Evolutionary conservation across 2,797 vertebrate genomes (phyloP).

Genomic region (Mastacembelus armatus): DNA sequence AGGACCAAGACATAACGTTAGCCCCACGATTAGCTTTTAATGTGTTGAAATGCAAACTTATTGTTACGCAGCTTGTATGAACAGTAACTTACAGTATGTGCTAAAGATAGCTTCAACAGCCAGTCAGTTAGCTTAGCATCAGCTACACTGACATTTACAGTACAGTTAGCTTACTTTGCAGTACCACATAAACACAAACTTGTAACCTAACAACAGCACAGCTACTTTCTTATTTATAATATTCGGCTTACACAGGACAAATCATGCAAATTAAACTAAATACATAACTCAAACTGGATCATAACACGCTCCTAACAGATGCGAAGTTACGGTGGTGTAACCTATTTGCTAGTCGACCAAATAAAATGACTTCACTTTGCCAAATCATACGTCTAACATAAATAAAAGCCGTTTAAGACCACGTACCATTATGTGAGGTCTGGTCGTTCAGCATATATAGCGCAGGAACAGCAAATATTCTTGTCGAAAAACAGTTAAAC

Average conservation of each 20-base stretch:
- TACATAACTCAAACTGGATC: neutral
- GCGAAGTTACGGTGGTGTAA: neutral
- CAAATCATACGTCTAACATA: neutral
- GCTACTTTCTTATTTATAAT: too few relatives aligned
- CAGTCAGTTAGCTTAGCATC: conserved; percentile 23
- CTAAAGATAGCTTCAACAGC: neutral
- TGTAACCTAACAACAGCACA: fast-evolving
- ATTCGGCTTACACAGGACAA: neutral
- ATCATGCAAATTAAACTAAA: neutral
- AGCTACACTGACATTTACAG: neutral
- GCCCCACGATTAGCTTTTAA: too few relatives aligned
- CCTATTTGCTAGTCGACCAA: neutral
- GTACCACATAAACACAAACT: too few relatives aligned
- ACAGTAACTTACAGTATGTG: neutral
- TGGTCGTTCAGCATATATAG: neutral
- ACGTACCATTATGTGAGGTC: conserved; percentile 50
- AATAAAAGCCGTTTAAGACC: fast-evolving
- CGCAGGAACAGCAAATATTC: neutral
- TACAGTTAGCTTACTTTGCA: neutral
- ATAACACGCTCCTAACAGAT: conserved; percentile 4
- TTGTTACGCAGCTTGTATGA: too few relatives aligned
- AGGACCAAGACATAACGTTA: neutral
- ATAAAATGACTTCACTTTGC: neutral
- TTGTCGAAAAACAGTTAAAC: neutral
- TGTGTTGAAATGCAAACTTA: neutral